Base-by-base conservation (phyloP, 2,888 invertebrate species). In the Lepidocyrtinus sp. region DNA sequence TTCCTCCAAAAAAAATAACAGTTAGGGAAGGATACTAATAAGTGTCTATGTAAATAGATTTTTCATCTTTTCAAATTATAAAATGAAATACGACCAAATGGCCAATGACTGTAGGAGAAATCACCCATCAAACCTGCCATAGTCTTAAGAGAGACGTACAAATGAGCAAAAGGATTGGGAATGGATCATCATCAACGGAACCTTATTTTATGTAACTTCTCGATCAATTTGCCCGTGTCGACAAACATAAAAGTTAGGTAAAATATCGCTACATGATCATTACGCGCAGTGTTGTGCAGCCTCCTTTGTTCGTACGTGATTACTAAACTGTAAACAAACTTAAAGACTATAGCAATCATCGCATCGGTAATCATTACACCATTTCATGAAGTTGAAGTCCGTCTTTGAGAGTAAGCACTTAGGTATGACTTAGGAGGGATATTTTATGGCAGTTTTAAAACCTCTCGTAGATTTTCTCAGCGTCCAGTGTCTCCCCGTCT, bases 101-200 rank as follows among this genome's bases (percentile, higher is more conserved):
- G 59, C 59, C 59, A 17, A 36, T 9, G 7, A 36, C 36, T 36
- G 36, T n/a, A 36, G 36, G 36, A 36, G 36, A 74, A 68, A 75
- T 69, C 69, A 62, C 75, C 69, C 75, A 50, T 75, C 75, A 75
- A 75, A 69, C 75, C 69, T 75, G 75, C 69, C 69, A 63, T 55
- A 2, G 55, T 55, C 21, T 21, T 59, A 22, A 59, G 59, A 19
- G 59, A 67, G 36, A 5, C 45, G 7, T 1, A 67, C 45, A 64
- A 5, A 67, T 1, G 22, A 69, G 45, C 67, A 75, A 69, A 75
- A 36, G 69, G 50, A n/a, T n/a, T n/a, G n/a, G 75, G 62, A 75
- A 61, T 59, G 75, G 65, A 74, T 68, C 61, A 75, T 17, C 45
- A 59, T 59, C 59, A 59, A 59, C 69, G 75, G 75, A 75, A 69